A percentile compares a stretch with the other conserved stretches of the same genome.
phyloP scores from a whole-genome alignment of 2,888 invertebrate genomes.

The Rambutsinella grinnellia region DNA sequence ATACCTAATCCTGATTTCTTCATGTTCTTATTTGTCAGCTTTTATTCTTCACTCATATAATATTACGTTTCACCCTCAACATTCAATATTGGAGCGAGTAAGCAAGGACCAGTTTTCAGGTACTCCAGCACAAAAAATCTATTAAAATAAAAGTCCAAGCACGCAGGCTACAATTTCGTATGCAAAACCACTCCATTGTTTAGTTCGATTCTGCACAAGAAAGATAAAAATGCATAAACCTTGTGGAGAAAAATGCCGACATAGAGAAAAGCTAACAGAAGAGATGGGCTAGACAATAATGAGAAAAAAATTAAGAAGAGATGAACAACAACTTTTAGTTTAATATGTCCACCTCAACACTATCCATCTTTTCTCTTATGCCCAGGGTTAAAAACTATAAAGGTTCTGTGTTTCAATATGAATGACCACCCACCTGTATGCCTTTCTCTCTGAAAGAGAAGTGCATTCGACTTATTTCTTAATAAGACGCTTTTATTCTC shows the following conservation, averaged over 20 bases:
- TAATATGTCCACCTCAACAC: background rate
- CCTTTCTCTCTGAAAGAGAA: background rate
- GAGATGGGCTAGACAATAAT: background rate
- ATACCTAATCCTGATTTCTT: conserved; percentile 6
- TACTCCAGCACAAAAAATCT: too few relatives aligned
- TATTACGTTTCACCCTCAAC: too few relatives aligned
- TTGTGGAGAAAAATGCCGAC: background rate
- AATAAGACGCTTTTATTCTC: too few relatives aligned
- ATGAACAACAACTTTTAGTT: background rate
- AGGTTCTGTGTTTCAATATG: conserved; percentile 33
- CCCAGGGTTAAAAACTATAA: background rate
- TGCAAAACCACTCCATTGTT: background rate
- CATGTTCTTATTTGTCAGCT: background rate
- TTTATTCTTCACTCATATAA: too few relatives aligned
- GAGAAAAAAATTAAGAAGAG: background rate
- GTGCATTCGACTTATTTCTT: conserved; percentile 23
- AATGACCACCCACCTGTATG: conserved; percentile 54
- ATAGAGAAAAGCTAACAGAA: background rate
- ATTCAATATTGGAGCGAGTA: too few relatives aligned
- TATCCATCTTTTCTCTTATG: background rate
- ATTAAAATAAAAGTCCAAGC: too few relatives aligned
- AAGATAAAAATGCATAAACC: background rate
- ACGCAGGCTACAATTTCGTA: too few relatives aligned
- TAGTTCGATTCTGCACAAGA: background rate
- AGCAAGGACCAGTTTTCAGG: too few relatives aligned